Conservation (phyloP, 2,888 invertebrate species). For the Ecliptopera silaceata region DNA sequence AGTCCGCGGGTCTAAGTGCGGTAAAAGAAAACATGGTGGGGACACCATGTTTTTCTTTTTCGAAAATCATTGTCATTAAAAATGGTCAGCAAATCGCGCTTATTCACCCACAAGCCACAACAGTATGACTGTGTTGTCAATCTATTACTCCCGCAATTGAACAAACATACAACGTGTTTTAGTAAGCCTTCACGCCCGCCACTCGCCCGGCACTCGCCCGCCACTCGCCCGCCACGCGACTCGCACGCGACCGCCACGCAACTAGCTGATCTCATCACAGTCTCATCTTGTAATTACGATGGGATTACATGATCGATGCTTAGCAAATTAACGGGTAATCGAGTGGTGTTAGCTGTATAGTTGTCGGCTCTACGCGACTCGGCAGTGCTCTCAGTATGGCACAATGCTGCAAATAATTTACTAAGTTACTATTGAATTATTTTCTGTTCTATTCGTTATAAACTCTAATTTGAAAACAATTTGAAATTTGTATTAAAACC, state of each 20-base stretch:
- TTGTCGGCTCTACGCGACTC: constrained; percentile 2
- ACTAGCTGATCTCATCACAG: constrained; percentile 13
- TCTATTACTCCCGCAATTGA: constrained; percentile 27
- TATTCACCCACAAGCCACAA: constrained; percentile 9
- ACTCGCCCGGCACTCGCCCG: constrained; percentile 11
- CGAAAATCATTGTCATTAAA: no score
- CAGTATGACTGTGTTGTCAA: constrained; percentile 17
- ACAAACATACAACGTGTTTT: constrained; percentile 15
- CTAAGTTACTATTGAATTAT: no score
- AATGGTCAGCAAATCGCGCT: no score
- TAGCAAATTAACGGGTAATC: constrained; percentile 28
- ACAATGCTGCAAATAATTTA: no score
- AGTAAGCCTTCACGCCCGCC: constrained; percentile 18
- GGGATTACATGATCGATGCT: constrained; percentile 24
- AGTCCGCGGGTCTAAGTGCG: no score
- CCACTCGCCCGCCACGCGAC: constrained; percentile 19
- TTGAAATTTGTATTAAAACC: no score
- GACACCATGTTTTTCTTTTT: no score
- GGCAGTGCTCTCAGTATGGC: not conserved
- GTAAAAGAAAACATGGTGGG: no score
- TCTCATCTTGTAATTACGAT: constrained; percentile 28
- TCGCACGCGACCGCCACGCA: constrained; percentile 17
- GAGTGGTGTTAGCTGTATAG: constrained; percentile 1
- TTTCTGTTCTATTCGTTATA: no score
- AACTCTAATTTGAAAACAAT: no score